Base-by-base conservation (phyloP, 2,888 invertebrate species). In the Tenthredo distinguenda region DNA sequence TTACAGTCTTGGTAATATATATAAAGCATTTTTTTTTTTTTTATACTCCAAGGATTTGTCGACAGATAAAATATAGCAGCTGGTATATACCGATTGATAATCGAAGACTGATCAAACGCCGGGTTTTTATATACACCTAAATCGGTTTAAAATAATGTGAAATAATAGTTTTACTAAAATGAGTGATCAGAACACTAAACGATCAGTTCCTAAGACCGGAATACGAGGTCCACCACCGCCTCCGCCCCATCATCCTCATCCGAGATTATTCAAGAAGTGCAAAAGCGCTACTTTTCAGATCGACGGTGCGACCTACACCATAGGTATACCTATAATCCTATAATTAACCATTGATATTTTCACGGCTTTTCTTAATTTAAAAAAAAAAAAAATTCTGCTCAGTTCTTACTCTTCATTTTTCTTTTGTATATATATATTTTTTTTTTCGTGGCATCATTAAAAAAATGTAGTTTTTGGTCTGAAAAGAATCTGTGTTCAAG, bases 281-380 rank as follows among this genome's bases (percentile, higher is more conserved):
- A 97, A 97, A 94, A 97, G 97, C 93, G 97, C 97, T 84, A 97
- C 97, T 87, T 97, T 97, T 93, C 97, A 97, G 90, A 95, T 97
- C 93, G 97, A 97, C 94, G 97, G 97, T 92, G 97, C 97, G 88
- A 97, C 97, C 88, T 97, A 97, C 91, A 97, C 97, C 88, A 97
- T 97, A 94, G 97, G 97, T 97, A 94, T 82, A 18, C 6, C 21
- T 7, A 15, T 31, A 50, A 76, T 15, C 50, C 18, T 18, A 50
- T 50, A 50, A 50, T 50, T n/a, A 50, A 6, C 6, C n/a, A 6
- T 18, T n/a, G 1, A 50, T 50, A 50, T 50, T 50, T 50, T 50
- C 37, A 47, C 74, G 10, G 47, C 40, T 47, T 40, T 34, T n/a
- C 3, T 15, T 31, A 26, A 26, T 26, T 26, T 26, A 26, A 26